Evolutionary conservation across 2,113 vertebrate species (phyloP).

Genomic region (Sebastes fasciatus): DNA sequence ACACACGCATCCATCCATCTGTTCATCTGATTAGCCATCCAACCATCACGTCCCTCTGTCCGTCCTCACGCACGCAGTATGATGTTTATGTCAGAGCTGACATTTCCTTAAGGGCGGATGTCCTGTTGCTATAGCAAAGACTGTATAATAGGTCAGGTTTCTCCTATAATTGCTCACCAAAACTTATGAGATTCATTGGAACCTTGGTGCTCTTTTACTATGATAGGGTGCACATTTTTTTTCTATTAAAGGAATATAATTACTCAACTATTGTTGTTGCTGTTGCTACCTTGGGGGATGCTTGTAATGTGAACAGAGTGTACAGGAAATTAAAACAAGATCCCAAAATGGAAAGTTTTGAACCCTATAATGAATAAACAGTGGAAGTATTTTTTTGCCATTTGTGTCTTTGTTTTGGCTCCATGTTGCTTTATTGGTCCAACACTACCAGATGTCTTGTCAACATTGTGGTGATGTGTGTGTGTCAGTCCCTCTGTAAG

Average conservation of each 20-base stretch:
- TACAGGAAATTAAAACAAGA: neutral
- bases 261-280: too few species aligned
- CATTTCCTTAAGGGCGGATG: neutral
- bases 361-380: neutral
- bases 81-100: neutral
- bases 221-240: neutral
- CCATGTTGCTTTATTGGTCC: neutral
- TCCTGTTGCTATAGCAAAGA: conserved; percentile 51
- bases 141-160: neutral
- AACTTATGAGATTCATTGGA: neutral
- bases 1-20: conserved; percentile 40
- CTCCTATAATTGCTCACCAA: neutral
- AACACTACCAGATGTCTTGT: neutral
- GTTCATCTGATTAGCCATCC: conserved; percentile 33
- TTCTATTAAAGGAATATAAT: too few species aligned
- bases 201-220: neutral
- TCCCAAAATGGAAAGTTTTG: neutral
- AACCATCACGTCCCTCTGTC: conserved; percentile 18
- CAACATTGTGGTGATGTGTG: neutral
- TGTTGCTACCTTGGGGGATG: neutral
- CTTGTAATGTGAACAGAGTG: neutral
- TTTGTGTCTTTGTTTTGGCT: neutral
- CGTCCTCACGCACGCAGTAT: conserved; percentile 1
- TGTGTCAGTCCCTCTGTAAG: neutral
- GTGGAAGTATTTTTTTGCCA: neutral